Conservation (phyloP, 2,888 invertebrate species). For the Metopia argyrocephala region DNA sequence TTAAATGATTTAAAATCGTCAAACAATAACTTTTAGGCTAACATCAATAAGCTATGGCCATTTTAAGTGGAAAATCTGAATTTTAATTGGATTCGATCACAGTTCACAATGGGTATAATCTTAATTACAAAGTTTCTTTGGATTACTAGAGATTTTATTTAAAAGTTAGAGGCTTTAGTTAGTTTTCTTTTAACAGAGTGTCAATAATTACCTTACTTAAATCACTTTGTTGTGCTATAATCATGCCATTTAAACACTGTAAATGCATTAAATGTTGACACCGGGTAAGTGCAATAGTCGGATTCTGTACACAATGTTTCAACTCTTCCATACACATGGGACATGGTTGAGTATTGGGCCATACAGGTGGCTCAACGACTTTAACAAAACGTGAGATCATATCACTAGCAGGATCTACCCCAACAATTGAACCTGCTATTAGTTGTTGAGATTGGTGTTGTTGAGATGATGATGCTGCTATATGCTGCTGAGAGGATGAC, state of each 20-base stretch:
- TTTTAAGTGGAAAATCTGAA: no score
- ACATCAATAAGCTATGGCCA: no score
- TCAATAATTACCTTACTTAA: constrained; percentile 75
- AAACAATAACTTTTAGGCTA: no score
- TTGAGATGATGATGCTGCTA: constrained; percentile 59
- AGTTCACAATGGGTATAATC: no score
- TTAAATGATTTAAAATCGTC: no score
- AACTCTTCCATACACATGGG: constrained; percentile 84
- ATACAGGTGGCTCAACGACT: constrained; percentile 83
- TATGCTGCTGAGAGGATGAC: constrained; percentile 58
- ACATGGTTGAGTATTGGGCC: constrained; percentile 86
- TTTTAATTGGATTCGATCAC: no score
- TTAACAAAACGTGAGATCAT: constrained; percentile 85
- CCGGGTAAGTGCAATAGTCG: constrained; percentile 84
- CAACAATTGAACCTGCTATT: constrained; percentile 79
- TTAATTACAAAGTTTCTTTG: no score
- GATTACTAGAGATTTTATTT: no score
- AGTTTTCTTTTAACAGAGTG: background rate
- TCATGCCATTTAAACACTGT: constrained; percentile 87
- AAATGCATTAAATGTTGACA: constrained; percentile 90
- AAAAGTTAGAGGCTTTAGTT: no score
- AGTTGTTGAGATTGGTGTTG: constrained; percentile 72
- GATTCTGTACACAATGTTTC: constrained; percentile 78
- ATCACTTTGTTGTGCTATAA: constrained; percentile 82
- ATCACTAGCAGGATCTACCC: constrained; percentile 79